Evolutionary conservation across 2,797 vertebrate genomes (phyloP), one percentile per base, ranked within the genome.

Genomic region (Potorous gilbertii): DNA sequence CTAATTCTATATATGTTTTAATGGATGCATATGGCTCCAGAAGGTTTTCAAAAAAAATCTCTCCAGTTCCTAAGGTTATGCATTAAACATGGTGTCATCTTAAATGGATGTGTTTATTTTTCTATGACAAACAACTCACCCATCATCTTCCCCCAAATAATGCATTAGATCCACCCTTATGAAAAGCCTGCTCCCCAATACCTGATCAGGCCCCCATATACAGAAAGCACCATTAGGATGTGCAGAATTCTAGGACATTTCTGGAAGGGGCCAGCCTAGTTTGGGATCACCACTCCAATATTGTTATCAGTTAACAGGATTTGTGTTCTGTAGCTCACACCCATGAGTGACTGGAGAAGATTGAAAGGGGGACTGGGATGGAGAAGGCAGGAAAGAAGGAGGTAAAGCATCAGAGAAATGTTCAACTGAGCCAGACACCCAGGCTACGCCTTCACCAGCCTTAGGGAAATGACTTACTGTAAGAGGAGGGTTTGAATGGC

Each of bases 41-140:
- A 97, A 97, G 96, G 96, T 96, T 96, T 98, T 96, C 93, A 94
- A 95, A 96, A 95, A 95, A 97, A 95, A 98, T 97, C 90, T 91
- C 94, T 62, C 34, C 2, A 56, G 94, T 95, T 97, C 97, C 93
- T 95, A 91, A 96, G 98, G 98, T 98, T 96, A 95, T 40, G 74
- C 92, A 92, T 95, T 96, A 96, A 93, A 96, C 2, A 13, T 93
- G 92, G 96, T 29, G 95, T 95, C 97, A 96, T 96, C 96, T 96
- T 97, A 96, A 97, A 98, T 81, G 96, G 95, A 96, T 66, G 96
- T 92, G 91, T 98, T 98, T 98, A 96, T 98, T 98, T 98, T 97
- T 97, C 97, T 94, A 27, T 94, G 66, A 94, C 74, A 96, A 97
- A 95, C 97, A 96, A 98, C 98, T 96, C 98, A 97, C 8, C 0